These are phyloP conservation scores for Zygaena filipendulae DNA, from an alignment of 2,888 invertebrate genomes.

Conservation along the genomic window DNA sequence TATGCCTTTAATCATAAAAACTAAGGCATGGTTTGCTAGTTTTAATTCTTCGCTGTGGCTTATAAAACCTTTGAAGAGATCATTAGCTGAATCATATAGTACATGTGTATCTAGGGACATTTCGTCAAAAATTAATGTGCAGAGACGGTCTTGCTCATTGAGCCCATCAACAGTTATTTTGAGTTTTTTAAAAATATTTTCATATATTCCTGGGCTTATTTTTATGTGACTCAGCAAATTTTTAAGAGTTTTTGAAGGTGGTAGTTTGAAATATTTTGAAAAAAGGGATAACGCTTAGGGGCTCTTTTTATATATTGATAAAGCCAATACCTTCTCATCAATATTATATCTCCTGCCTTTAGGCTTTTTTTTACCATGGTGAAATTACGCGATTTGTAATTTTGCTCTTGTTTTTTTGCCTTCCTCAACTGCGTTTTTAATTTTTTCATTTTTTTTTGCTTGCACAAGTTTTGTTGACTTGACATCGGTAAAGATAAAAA, in stretches of 20 bases:
- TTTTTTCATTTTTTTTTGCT: too few species aligned
- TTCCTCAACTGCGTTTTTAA: too few species aligned
- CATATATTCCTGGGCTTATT: constrained; percentile 4
- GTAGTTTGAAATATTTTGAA: constrained; percentile 7
- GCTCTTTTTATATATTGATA: constrained; percentile 10
- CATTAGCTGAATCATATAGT: constrained; percentile 11
- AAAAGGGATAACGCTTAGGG: constrained; percentile 5
- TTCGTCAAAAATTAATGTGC: constrained; percentile 20
- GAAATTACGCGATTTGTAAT: too few species aligned
- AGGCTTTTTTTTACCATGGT: constrained; percentile 7
- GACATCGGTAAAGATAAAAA: too few species aligned
- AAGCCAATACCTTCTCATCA: constrained; percentile 8
- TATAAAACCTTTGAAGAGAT: constrained; percentile 16
- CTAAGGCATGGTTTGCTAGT: constrained; percentile 15
- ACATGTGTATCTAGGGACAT: constrained; percentile 14
- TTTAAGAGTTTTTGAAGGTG: constrained; percentile 7
- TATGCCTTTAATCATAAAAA: constrained; percentile 15
- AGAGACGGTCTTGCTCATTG: too few species aligned
- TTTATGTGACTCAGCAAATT: constrained; percentile 5
- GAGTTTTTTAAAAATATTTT: constrained; percentile 8
- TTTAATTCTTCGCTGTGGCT: constrained; percentile 12
- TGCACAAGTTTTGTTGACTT: too few species aligned
- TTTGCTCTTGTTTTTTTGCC: too few species aligned
- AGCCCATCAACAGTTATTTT: constrained; percentile 3
- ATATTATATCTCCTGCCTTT: constrained; percentile 8